phyloP scores from a whole-genome alignment of 2,888 invertebrate species.

The Siphlonurus alternatus region DNA sequence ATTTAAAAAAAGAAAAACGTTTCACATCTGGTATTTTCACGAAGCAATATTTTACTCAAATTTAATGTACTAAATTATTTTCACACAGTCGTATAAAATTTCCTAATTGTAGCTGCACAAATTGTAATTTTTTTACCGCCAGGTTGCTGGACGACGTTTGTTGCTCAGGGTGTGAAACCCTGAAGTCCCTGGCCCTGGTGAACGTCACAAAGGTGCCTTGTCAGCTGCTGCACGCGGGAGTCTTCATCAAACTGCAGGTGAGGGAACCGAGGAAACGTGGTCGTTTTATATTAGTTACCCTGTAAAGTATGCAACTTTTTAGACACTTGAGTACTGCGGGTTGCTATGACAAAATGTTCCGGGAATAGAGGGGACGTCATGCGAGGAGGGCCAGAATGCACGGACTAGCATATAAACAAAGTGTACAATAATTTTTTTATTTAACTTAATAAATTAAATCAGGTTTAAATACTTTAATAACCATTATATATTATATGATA shows the following conservation, averaged over 20 bases:
- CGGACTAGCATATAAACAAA: too few relatives aligned
- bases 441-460: too few relatives aligned
- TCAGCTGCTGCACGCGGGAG: conserved; percentile 53
- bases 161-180: conserved; percentile 40
- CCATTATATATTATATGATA: background rate
- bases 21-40: too few relatives aligned
- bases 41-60: background rate
- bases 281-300: background rate
- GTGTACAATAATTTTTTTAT: too few relatives aligned
- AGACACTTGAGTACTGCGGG: too few relatives aligned
- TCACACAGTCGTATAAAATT: too few relatives aligned
- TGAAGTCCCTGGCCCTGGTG: conserved; percentile 46
- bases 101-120: too few relatives aligned
- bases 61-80: background rate
- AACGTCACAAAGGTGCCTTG: conserved; percentile 54
- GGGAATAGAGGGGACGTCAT: too few relatives aligned
- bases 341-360: too few relatives aligned
- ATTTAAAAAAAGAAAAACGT: background rate
- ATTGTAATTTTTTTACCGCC: conserved; percentile 33
- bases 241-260: conserved; percentile 55
- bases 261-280: conserved; percentile 14
- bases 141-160: conserved; percentile 56
- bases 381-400: too few relatives aligned
- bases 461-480: background rate
- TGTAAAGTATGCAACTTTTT: too few relatives aligned